A percentile compares a stretch with the other conserved stretches of the same genome.
Evolutionary conservation across 64 coral and sea anemone genomes (phyloP).

Genomic region (Dendronephthya gigantea): DNA sequence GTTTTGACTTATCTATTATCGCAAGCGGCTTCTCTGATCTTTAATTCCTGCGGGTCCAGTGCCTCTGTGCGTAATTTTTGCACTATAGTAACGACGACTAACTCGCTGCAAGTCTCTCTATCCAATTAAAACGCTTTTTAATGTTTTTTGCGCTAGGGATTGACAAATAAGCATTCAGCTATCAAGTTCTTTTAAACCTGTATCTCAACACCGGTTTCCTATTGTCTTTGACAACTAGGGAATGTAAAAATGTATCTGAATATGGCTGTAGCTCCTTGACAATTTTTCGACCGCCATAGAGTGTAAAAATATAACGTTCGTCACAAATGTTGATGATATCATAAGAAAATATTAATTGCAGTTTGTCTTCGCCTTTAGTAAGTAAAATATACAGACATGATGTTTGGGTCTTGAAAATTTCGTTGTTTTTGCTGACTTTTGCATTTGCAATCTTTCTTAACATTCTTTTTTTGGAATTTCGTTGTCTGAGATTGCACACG

Average conservation of each 20-base stretch:
- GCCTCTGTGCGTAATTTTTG: no score
- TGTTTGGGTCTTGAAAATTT: background rate
- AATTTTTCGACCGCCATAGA: background rate
- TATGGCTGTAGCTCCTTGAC: background rate
- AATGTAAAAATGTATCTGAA: background rate
- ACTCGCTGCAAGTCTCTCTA: no score
- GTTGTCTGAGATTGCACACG: constrained; percentile 45
- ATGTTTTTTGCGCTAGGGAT: no score
- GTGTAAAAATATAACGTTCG: background rate
- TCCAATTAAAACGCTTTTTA: no score
- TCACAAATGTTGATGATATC: background rate
- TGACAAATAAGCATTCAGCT: no score
- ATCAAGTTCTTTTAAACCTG: background rate
- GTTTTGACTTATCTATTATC: no score
- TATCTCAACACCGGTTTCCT: background rate
- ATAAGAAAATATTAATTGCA: background rate
- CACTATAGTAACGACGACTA: no score
- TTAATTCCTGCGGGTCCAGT: no score
- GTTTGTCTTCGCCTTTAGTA: background rate
- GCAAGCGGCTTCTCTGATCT: no score
- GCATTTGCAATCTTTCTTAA: background rate
- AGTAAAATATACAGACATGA: background rate
- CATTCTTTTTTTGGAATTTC: background rate
- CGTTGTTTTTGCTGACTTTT: background rate
- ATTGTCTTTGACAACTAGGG: background rate